Percentiles rank a stretch among this genome's conserved stretches.
Evolutionary conservation across 2,888 invertebrate species (phyloP).

Genomic region (Drosophila bunnanda): DNA sequence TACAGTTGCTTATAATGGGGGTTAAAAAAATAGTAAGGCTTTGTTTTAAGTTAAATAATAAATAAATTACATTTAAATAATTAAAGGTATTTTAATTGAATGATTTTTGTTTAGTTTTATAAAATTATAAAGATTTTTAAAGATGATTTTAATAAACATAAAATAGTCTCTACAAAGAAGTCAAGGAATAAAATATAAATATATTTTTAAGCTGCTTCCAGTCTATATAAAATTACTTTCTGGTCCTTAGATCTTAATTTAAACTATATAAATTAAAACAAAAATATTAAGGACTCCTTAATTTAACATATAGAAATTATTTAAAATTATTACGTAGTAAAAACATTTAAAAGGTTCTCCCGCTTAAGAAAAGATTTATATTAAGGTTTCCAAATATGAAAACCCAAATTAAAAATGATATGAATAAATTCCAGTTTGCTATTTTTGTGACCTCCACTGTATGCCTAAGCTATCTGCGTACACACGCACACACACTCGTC

Average conservation of each 20-base stretch:
- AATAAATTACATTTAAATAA: neutral
- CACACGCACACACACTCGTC: constrained; percentile 28
- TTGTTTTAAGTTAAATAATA: neutral
- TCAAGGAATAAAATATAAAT: neutral
- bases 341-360: neutral
- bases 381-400: too few relatives aligned
- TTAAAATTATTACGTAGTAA: too few relatives aligned
- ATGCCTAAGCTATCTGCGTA: constrained; percentile 43
- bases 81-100: neutral
- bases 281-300: neutral
- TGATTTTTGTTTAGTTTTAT: neutral
- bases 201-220: neutral
- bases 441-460: neutral
- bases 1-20: neutral
- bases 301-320: neutral
- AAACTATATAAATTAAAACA: neutral
- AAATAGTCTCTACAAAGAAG: neutral
- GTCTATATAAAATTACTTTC: neutral
- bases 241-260: neutral
- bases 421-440: neutral
- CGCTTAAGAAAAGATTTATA: neutral
- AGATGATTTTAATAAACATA: neutral
- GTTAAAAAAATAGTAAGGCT: neutral
- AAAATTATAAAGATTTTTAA: neutral
- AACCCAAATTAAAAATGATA: too few relatives aligned